Conservation (phyloP, 2,888 invertebrate genomes). For the Archips crataeganus region DNA sequence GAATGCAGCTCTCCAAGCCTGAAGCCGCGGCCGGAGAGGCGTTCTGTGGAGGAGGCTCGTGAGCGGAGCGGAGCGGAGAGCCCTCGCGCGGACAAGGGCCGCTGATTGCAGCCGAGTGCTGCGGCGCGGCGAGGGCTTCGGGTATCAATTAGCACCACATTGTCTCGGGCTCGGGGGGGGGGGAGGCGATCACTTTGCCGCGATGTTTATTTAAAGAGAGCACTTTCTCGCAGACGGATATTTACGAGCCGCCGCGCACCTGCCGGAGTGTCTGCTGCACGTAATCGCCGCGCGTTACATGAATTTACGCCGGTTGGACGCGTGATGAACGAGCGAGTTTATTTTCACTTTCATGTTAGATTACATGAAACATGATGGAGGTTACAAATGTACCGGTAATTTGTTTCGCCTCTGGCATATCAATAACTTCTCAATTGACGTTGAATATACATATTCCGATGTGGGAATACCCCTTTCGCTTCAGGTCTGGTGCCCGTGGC, state of each 20-base stretch:
- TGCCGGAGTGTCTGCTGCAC: neutral
- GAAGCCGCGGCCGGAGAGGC: neutral
- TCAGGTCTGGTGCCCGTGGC: too few relatives aligned
- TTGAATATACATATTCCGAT: too few relatives aligned
- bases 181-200: constrained; percentile 45
- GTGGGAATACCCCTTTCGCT: too few relatives aligned
- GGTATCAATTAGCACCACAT: constrained; percentile 29
- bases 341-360: neutral
- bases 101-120: constrained; percentile 18
- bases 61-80: neutral
- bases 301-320: neutral
- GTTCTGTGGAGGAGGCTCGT: neutral
- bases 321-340: neutral
- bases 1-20: neutral
- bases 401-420: too few relatives aligned
- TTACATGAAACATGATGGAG: too few relatives aligned
- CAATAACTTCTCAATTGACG: too few relatives aligned
- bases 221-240: constrained; percentile 47
- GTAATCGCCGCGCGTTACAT: neutral
- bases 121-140: neutral
- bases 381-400: too few relatives aligned
- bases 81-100: constrained; percentile 17
- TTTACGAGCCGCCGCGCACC: constrained; percentile 46
- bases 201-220: constrained; percentile 51
- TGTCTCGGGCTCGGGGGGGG: constrained; percentile 14